Percentiles rank a stretch among this genome's conserved stretches.
Conservation (phyloP, 2,113 vertebrate species). For the Microtus oregoni region DNA sequence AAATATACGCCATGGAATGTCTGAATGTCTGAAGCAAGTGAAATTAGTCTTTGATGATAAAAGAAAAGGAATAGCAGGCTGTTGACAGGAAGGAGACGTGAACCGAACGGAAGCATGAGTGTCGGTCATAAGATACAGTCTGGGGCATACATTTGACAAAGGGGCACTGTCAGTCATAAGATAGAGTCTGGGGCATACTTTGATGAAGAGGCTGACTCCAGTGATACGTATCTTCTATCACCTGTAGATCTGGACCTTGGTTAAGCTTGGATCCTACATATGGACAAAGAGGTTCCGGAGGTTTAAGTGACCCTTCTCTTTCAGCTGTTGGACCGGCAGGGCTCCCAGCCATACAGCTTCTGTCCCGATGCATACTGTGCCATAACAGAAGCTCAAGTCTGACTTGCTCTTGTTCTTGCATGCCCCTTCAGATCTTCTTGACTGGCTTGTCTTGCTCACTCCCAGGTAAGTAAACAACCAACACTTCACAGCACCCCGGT, state of each 20-base stretch:
- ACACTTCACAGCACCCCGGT: neutral
- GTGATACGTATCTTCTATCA: neutral
- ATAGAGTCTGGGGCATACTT: accelerated
- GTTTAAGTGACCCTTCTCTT: neutral
- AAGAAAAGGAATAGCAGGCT: neutral
- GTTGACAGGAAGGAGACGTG: neutral
- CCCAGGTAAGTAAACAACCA: too few relatives aligned
- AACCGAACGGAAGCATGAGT: neutral
- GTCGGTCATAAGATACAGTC: too few relatives aligned
- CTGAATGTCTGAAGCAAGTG: neutral
- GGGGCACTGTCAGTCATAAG: too few relatives aligned
- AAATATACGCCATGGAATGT: neutral
- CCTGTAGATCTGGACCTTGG: neutral
- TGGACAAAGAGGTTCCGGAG: too few relatives aligned
- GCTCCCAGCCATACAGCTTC: neutral
- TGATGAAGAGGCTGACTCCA: neutral
- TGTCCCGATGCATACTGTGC: neutral
- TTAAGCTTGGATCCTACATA: neutral
- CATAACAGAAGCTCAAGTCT: neutral
- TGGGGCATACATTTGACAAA: too few relatives aligned
- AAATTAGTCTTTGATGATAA: neutral
- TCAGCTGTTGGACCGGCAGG: too few relatives aligned
- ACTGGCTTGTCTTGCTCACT: neutral
- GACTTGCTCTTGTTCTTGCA: neutral
- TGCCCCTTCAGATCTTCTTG: too few relatives aligned